Percentiles rank a stretch among this genome's conserved stretches.
phyloP scores from a whole-genome alignment of 2,113 vertebrate genomes.

The Xiphophorus hellerii region DNA sequence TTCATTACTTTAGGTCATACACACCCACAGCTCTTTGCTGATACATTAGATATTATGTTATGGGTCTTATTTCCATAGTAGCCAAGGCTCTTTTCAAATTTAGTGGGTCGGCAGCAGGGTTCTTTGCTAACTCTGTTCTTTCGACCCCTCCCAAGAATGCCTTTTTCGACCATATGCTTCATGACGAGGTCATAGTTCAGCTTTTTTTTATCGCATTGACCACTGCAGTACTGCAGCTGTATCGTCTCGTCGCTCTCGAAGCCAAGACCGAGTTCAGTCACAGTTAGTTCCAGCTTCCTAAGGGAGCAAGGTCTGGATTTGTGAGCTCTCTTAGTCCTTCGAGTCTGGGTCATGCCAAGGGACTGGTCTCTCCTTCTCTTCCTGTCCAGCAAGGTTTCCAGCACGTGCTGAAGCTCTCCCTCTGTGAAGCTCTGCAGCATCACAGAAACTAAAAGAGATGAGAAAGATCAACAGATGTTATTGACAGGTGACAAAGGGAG shows the following conservation, averaged over 20 bases:
- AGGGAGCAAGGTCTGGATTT: conserved; percentile 80
- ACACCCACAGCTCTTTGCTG: conserved; percentile 91
- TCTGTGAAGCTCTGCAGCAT: conserved; percentile 94
- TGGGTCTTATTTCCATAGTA: conserved; percentile 89
- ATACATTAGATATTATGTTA: conserved; percentile 89
- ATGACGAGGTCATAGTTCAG: conserved; percentile 92
- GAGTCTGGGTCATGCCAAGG: conserved; percentile 54
- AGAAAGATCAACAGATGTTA: conserved; percentile 14
- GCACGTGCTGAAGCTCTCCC: conserved; percentile 87
- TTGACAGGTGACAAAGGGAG: not conserved
- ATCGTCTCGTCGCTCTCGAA: conserved; percentile 93
- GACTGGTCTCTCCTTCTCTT: conserved; percentile 63
- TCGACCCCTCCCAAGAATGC: conserved; percentile 78
- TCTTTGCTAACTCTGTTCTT: conserved; percentile 84
- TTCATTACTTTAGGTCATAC: conserved; percentile 81
- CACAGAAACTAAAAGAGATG: conserved; percentile 80
- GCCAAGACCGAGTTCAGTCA: conserved; percentile 92
- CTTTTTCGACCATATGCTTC: conserved; percentile 82
- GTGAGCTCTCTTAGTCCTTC: conserved; percentile 87
- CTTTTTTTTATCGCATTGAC: conserved; percentile 83
- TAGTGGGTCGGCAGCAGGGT: conserved; percentile 91
- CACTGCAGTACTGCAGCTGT: conserved; percentile 93
- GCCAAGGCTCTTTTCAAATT: conserved; percentile 87
- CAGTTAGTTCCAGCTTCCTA: conserved; percentile 87
- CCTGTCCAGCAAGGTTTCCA: conserved; percentile 81